These are phyloP conservation scores for Ctenopoma multispine DNA, from an alignment of 2,797 vertebrate genomes.

Conservation along the genomic window DNA sequence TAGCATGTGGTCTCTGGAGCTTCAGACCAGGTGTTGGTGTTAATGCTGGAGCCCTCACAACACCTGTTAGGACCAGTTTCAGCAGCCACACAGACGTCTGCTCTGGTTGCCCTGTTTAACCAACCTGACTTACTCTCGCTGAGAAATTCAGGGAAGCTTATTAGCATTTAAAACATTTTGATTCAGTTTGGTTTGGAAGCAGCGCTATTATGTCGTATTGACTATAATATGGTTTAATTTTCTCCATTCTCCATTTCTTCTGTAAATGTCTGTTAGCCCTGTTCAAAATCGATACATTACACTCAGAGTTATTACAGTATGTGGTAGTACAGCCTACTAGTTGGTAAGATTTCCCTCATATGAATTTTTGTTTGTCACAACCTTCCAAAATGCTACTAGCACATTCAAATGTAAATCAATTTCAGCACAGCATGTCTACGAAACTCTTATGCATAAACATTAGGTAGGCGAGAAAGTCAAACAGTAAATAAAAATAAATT, in stretches of 20 bases:
- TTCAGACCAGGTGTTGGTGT: slow-evolving; percentile 77
- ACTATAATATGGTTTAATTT: slow-evolving; percentile 19
- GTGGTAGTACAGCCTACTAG: too few relatives aligned
- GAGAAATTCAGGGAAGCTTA: slow-evolving; percentile 9
- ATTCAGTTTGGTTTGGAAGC: not conserved
- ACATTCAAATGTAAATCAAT: too few relatives aligned
- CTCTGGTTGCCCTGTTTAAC: slow-evolving; percentile 58
- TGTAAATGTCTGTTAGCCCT: not conserved
- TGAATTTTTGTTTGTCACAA: too few relatives aligned
- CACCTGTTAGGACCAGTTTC: slow-evolving; percentile 74
- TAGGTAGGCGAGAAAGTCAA: too few relatives aligned
- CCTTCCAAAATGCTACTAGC: too few relatives aligned
- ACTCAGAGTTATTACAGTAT: not conserved
- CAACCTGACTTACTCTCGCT: slow-evolving; percentile 39
- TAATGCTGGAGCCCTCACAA: slow-evolving; percentile 71
- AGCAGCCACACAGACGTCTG: slow-evolving; percentile 47
- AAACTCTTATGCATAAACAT: too few relatives aligned
- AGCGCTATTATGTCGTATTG: slow-evolving; percentile 5
- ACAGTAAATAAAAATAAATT: too few relatives aligned
- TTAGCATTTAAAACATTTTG: not conserved
- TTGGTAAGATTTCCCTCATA: too few relatives aligned
- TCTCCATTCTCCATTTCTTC: too few relatives aligned
- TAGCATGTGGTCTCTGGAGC: slow-evolving; percentile 72
- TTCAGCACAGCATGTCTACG: too few relatives aligned
- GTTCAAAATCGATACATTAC: not conserved